Conservation (phyloP, 1,140 invertebrate species). For the Andrena cerasifolii region DNA sequence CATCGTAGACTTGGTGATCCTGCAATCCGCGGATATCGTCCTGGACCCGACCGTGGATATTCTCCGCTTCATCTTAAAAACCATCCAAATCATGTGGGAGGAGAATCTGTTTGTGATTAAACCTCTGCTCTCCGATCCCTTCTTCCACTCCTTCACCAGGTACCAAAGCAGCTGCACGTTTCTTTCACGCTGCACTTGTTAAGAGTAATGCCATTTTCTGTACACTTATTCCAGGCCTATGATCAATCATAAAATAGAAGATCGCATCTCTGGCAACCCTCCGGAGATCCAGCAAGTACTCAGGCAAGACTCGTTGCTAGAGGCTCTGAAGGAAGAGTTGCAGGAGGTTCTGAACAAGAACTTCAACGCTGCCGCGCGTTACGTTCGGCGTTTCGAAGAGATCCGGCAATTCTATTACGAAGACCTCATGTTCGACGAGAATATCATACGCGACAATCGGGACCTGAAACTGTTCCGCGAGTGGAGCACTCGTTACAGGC, state of each 20-base stretch:
- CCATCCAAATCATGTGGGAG: conserved; percentile 84
- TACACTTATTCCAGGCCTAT: conserved; percentile 86
- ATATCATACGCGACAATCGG: conserved; percentile 81
- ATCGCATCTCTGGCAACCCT: conserved; percentile 86
- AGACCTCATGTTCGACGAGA: conserved; percentile 85
- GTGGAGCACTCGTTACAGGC: conserved; percentile 84
- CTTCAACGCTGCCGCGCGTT: conserved; percentile 85
- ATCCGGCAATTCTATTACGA: conserved; percentile 88
- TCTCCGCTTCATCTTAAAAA: conserved; percentile 81
- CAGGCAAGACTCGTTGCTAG: conserved; percentile 85
- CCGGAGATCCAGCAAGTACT: conserved; percentile 86
- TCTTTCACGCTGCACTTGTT: too few species aligned
- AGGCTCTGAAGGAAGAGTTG: conserved; percentile 82
- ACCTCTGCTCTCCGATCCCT: conserved; percentile 84
- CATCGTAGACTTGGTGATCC: conserved; percentile 82
- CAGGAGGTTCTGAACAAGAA: conserved; percentile 83
- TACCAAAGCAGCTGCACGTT: conserved; percentile 49
- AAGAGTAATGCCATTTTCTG: too few species aligned
- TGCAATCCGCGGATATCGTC: conserved; percentile 78
- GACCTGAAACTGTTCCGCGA: conserved; percentile 82
- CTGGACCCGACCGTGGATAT: conserved; percentile 84
- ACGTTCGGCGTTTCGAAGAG: conserved; percentile 86
- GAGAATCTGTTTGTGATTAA: conserved; percentile 83
- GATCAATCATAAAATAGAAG: conserved; percentile 88
- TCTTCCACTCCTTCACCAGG: conserved; percentile 82